Base-by-base conservation (phyloP, 37 sponge, comb jelly and placozoan species). In the Chondrilla cf. caribensis region DNA sequence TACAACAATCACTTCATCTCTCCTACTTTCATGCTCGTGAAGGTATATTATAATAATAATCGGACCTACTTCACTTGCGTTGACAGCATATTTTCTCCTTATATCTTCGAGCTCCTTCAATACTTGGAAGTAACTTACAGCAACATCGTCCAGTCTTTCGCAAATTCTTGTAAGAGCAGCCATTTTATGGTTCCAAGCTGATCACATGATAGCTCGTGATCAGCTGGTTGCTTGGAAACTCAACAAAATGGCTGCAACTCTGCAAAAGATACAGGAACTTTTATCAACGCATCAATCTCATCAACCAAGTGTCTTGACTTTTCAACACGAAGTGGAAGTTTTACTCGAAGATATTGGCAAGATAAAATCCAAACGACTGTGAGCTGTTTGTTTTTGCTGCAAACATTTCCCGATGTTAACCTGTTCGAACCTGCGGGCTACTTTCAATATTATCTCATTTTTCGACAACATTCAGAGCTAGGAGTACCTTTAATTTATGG, bases 401-500 rank as follows among this genome's bases (percentile, higher is more conserved):
- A n/a, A n/a, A n/a, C n/a, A n/a, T n/a, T n/a, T n/a, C n/a, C n/a
- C n/a, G n/a, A n/a, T n/a, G n/a, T n/a, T n/a, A n/a, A n/a, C n/a
- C n/a, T n/a, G n/a, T n/a, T n/a, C n/a, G n/a, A n/a, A n/a, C n/a
- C n/a, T n/a, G n/a, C n/a, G n/a, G n/a, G n/a, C n/a, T n/a, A n/a
- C n/a, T n/a, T n/a, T n/a, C n/a, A n/a, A n/a, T n/a, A n/a, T n/a
- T n/a, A n/a, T n/a, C n/a, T n/a, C n/a, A n/a, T n/a, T n/a, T n/a
- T n/a, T n/a, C n/a, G n/a, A n/a, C n/a, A n/a, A 47, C 9, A 36
- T 35, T 37, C 40, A 82, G 82, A 22, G 44, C 82, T 40, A 44
- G 17, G 19, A 68, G 24, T 26, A 32, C 60, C 1, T 88, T 89
- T 78, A 31, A 44, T 1, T 77, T 94, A 24, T 92, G 93, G 95